Conservation (phyloP, 2,113 vertebrate genomes). For the Caranx ignobilis region DNA sequence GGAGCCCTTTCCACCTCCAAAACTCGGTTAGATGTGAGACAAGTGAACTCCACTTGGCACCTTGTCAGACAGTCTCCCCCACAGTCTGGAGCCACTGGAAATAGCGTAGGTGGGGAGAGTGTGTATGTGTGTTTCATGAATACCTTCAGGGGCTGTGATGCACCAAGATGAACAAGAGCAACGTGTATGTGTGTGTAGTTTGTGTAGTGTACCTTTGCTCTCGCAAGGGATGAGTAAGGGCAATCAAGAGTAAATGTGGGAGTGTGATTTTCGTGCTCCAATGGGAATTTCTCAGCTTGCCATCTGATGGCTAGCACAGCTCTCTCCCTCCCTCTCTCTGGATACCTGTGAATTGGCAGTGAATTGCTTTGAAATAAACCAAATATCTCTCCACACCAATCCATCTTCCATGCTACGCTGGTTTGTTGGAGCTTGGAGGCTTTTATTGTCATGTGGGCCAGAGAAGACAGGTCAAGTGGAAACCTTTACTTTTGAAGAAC, state of each 20-base stretch:
- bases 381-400: slow-evolving; percentile 19
- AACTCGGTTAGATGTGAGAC: slow-evolving; percentile 32
- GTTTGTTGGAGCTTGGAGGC: slow-evolving; percentile 11
- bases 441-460: slow-evolving; percentile 50
- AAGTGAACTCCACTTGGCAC: slow-evolving; percentile 41
- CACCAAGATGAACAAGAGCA: slow-evolving; percentile 13
- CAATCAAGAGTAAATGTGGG: slow-evolving; percentile 54
- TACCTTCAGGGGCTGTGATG: slow-evolving; percentile 23
- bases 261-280: slow-evolving; percentile 42
- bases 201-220: slow-evolving; percentile 22
- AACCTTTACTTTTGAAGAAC: slow-evolving; percentile 28
- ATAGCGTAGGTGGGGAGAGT: slow-evolving; percentile 20
- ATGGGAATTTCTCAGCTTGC: slow-evolving; percentile 54
- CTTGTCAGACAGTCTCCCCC: slow-evolving; percentile 49
- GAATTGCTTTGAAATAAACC: slow-evolving; percentile 56
- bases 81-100: slow-evolving; percentile 41
- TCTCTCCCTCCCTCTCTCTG: slow-evolving; percentile 6
- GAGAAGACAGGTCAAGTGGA: slow-evolving; percentile 53
- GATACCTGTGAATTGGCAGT: slow-evolving; percentile 48
- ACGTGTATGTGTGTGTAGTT: background rate
- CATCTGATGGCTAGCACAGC: slow-evolving; percentile 7
- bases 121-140: slow-evolving; percentile 33
- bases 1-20: slow-evolving; percentile 1
- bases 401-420: slow-evolving; percentile 17
- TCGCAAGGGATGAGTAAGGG: slow-evolving; percentile 45